A percentile compares a stretch with the other conserved stretches of the same genome.
Evolutionary conservation across 2,888 invertebrate species (phyloP).

Genomic region (Chalcosyrphus nemorum): DNA sequence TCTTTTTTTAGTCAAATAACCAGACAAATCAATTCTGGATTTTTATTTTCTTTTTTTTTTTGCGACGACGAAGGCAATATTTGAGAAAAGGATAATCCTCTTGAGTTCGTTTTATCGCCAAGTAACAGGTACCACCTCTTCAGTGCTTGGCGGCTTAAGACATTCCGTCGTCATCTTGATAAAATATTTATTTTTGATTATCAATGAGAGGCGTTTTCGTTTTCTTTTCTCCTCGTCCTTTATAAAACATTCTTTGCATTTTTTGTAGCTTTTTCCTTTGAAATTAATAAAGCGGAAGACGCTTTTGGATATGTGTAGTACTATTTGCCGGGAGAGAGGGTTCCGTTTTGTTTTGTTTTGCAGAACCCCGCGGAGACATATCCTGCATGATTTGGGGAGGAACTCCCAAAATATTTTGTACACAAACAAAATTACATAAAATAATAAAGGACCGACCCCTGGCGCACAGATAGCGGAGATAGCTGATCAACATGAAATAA

Average conservation of each 20-base stretch:
- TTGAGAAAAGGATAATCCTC: slow-evolving; percentile 71
- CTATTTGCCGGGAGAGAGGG: slow-evolving; percentile 11
- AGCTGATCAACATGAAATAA: slow-evolving; percentile 36
- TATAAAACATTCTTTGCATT: slow-evolving; percentile 17
- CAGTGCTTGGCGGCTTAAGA: slow-evolving; percentile 24
- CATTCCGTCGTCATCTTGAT: slow-evolving; percentile 74
- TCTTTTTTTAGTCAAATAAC: slow-evolving; percentile 32
- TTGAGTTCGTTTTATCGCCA: slow-evolving; percentile 73
- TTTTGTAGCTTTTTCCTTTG: slow-evolving; percentile 73
- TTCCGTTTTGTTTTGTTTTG: slow-evolving; percentile 19
- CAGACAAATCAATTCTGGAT: slow-evolving; percentile 39
- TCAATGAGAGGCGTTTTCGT: slow-evolving; percentile 77
- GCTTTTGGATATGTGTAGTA: slow-evolving; percentile 19
- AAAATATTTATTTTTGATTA: slow-evolving; percentile 81
- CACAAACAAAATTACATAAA: slow-evolving; percentile 71
- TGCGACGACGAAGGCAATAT: slow-evolving; percentile 51
- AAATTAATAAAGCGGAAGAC: slow-evolving; percentile 78
- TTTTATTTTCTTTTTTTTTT: too few species aligned
- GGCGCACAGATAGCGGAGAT: slow-evolving; percentile 36
- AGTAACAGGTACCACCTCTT: slow-evolving; percentile 70
- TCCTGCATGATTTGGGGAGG: background rate
- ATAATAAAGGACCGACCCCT: slow-evolving; percentile 58
- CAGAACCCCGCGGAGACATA: slow-evolving; percentile 38
- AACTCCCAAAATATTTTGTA: slow-evolving; percentile 62
- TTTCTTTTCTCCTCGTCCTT: slow-evolving; percentile 45